These are phyloP conservation scores for Agrypnia vestita DNA, from an alignment of 1,140 invertebrate species.

Conservation along the genomic window DNA sequence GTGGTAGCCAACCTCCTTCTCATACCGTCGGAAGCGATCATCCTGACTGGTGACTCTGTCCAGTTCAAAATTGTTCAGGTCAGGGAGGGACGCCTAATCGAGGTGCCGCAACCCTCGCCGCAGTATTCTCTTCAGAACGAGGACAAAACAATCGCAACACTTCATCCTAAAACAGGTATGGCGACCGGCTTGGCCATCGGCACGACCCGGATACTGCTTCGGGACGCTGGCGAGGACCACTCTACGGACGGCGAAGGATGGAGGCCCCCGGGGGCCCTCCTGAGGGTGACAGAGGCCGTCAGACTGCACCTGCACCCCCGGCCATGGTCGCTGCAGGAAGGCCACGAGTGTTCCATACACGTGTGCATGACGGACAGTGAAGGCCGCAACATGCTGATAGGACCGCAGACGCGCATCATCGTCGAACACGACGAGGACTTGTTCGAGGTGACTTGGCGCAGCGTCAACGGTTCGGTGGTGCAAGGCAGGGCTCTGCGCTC, in stretches of 20 bases:
- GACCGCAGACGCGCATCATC: slow-evolving; percentile 74
- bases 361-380: slow-evolving; percentile 64
- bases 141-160: slow-evolving; percentile 73
- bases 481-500: slow-evolving; percentile 75
- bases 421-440: slow-evolving; percentile 76
- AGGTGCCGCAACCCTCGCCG: slow-evolving; percentile 78
- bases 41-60: slow-evolving; percentile 79
- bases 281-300: slow-evolving; percentile 41
- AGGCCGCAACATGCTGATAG: slow-evolving; percentile 74
- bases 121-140: slow-evolving; percentile 84
- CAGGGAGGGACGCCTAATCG: slow-evolving; percentile 72
- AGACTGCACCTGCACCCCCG: slow-evolving; percentile 28
- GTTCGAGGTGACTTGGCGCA: slow-evolving; percentile 75
- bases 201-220: slow-evolving; percentile 76
- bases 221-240: slow-evolving; percentile 66
- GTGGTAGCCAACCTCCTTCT: slow-evolving; percentile 89
- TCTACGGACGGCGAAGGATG: slow-evolving; percentile 20
- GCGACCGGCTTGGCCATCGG: slow-evolving; percentile 68
- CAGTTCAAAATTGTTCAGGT: slow-evolving; percentile 83
- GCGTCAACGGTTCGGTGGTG: slow-evolving; percentile 82
- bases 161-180: slow-evolving; percentile 69
- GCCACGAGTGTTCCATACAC: slow-evolving; percentile 18
- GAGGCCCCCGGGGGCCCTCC: slow-evolving; percentile 38
- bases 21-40: slow-evolving; percentile 81
- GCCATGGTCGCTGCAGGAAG: slow-evolving; percentile 43